Evolutionary conservation across 2,888 invertebrate species (phyloP).

Genomic region (Drosophila nr. fundita): DNA sequence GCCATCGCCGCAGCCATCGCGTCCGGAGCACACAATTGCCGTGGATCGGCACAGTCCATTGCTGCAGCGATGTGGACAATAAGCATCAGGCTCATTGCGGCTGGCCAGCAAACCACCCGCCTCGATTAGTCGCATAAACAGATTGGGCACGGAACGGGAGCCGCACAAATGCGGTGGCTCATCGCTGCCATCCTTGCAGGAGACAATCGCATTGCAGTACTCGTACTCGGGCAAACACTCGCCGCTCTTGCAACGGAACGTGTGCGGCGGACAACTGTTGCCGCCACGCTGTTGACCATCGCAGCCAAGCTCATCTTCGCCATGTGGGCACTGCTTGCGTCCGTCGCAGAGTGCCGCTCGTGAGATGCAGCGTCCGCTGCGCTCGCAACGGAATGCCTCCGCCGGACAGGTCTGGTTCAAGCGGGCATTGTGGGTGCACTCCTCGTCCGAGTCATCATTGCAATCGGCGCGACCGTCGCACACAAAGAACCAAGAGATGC

Average conservation of each 20-base stretch:
- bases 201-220: conserved; percentile 95
- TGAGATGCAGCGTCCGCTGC: conserved; percentile 90
- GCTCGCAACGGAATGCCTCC: conserved; percentile 90
- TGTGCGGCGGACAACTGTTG: conserved; percentile 89
- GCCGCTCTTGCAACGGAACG: conserved; percentile 94
- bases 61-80: conserved; percentile 93
- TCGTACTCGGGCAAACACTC: conserved; percentile 95
- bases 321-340: conserved; percentile 90
- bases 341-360: conserved; percentile 93
- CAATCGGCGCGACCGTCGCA: conserved; percentile 93
- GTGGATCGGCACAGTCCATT: conserved; percentile 95
- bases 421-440: conserved; percentile 87
- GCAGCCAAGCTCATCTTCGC: conserved; percentile 91
- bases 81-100: conserved; percentile 71
- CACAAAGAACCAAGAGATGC: conserved; percentile 97
- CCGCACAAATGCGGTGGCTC: conserved; percentile 92
- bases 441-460: conserved; percentile 94
- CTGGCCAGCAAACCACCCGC: conserved; percentile 77
- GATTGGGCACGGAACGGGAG: conserved; percentile 85
- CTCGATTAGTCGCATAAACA: conserved; percentile 82
- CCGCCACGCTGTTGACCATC: conserved; percentile 86
- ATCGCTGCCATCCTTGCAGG: conserved; percentile 95
- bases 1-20: conserved; percentile 96
- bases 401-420: conserved; percentile 87
- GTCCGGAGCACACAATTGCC: conserved; percentile 94